Base-by-base conservation (phyloP, 92 coral and sea anemone genomes). In the Epizoanthus illoricatus region DNA sequence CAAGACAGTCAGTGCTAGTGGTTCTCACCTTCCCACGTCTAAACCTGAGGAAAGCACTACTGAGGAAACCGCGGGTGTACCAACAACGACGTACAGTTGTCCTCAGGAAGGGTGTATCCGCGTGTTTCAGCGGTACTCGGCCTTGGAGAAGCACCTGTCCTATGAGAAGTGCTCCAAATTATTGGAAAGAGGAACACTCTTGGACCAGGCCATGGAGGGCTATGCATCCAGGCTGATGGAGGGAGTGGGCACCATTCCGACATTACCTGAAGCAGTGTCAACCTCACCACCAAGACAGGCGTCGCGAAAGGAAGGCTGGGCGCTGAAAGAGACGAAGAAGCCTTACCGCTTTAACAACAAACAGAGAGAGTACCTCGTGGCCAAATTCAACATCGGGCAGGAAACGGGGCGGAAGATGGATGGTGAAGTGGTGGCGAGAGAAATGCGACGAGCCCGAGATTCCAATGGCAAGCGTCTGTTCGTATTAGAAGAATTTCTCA, bases 71-170 rank as follows among this genome's bases (percentile, higher is more conserved):
- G 52, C 52, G 52, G 52, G 10, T 45, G 52, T 45, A 45, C 52
- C 9, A 45, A 45, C 52, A 45, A 45, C 52, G 10, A 45, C 52
- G 52, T 45, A 45, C 52, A 45, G 52, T 11, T 87, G 93, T 45
- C 90, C 93, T 39, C 73, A 87, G 63, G 86, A 90, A 15, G 93
- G 93, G 24, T 90, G 93, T 21, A 57, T 73, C 45, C 85, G 76
- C 23, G 86, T 82, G 12, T 88, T 85, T 80, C 87, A 89, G 59
- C 68, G 81, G 21, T 45, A 40, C 24, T 58, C 84, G 0, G 61
- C 73, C 5, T 81, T 86, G 15, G 90, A 89, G 64, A 80, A 69
- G 13, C 92, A 89, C 75, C 74, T 86, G 5, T 80, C 89, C 12
- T 73, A 81, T 24, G 90, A 84, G 65, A 39, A 59, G 23, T 89